Base-by-base conservation (phyloP, 2,113 vertebrate genomes). In the Candoia aspera region DNA sequence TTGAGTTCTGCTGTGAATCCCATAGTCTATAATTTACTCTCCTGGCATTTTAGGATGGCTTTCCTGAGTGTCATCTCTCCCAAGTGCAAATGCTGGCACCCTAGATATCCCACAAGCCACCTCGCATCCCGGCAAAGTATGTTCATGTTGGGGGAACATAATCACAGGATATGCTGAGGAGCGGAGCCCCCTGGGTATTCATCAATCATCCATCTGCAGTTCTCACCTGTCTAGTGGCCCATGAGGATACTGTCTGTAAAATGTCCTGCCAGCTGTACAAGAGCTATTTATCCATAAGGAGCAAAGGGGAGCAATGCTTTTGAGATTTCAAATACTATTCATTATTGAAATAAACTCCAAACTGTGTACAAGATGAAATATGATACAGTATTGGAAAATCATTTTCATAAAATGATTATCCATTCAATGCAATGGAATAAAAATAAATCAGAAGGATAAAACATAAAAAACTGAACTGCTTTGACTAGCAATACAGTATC, bases 1-100 rank as follows among this genome's bases (percentile, higher is more conserved):
- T 93, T 98, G 92, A 98, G 98, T 94, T 97, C 98, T 57, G 98
- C 98, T 0, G 97, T 97, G 57, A 98, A 98, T 86, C 98, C 98
- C 86, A 96, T 98, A 54, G 98, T 98, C 94, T 98, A 98, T 94
- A 97, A 98, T 84, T 93, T 98, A 3, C 33, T 98, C 87, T 98
- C 98, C 42, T 95, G 89, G 64, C 97, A 97, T 58, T 98, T 98
- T 96, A 97, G 96, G 54, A 91, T 93, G 59, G 98, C 98, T 4
- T 98, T 98, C 89, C 87, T 94, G 90, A 96, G 94, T 4, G 95
- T 98, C 29, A 91, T 97, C 86, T 95, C 95, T 59, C 95, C 97
- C 84, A 91, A 92, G 87, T 96, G 96, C 94, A 95, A 96, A 84
- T 85, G 93, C 59, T 95, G 95, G 60, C 84, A 83, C 2, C 60